Percentiles rank a stretch among this genome's conserved stretches.
Evolutionary conservation across 2,113 vertebrate genomes (phyloP).

Genomic region (Chloropsis hardwickii): DNA sequence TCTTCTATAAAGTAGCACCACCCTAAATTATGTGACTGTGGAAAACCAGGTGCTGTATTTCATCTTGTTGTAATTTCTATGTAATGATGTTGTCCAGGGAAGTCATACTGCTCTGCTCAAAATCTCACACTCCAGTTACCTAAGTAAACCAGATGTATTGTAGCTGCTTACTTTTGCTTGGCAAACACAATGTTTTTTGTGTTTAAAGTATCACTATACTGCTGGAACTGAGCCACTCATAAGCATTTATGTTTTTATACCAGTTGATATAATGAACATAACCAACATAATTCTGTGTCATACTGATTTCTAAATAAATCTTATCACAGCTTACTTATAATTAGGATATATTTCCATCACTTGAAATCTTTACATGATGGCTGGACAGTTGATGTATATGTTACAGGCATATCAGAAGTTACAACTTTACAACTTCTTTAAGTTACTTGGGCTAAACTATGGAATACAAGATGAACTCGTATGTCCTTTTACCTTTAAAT

Average conservation of each 20-base stretch:
- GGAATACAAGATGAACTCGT: neutral
- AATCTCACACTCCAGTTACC: neutral
- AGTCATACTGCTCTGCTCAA: neutral
- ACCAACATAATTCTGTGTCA: neutral
- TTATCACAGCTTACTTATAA: neutral
- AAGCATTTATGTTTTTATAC: neutral
- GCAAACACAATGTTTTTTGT: accelerated
- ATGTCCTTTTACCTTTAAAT: neutral
- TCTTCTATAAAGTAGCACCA: neutral
- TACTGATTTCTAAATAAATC: neutral
- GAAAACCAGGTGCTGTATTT: neutral
- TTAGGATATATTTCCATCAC: neutral
- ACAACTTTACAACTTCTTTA: neutral
- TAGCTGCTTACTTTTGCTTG: neutral
- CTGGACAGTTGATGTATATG: neutral
- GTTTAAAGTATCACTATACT: neutral
- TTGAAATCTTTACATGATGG: neutral
- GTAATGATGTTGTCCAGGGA: neutral
- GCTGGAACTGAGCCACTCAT: neutral
- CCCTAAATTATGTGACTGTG: neutral
- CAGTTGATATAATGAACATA: neutral
- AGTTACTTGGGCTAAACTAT: neutral
- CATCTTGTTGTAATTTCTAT: neutral
- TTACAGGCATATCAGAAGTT: neutral
- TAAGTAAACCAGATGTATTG: neutral